phyloP scores from a whole-genome alignment of 2,888 invertebrate genomes.

The Drosophila tanythrix region DNA sequence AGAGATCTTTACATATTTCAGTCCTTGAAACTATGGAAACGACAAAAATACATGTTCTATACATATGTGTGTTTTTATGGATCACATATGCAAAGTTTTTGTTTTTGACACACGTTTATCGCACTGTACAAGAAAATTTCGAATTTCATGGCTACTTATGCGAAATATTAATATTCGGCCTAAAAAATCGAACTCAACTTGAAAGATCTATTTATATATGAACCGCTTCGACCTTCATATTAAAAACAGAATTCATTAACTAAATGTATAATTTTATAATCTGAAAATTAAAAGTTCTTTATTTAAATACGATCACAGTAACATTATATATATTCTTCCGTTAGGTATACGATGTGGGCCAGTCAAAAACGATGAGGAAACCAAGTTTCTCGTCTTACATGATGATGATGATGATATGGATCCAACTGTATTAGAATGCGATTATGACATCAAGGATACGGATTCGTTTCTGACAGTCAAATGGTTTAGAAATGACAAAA shows the following conservation, averaged over 20 bases:
- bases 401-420: conserved; percentile 55
- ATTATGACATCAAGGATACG: conserved; percentile 54
- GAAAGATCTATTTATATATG: conserved; percentile 4
- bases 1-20: not conserved
- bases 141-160: conserved; percentile 1
- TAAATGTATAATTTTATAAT: not conserved
- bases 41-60: not conserved
- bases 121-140: not conserved
- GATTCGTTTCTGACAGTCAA: conserved; percentile 58
- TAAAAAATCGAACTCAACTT: not conserved
- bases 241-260: not conserved
- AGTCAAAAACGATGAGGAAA: conserved; percentile 45
- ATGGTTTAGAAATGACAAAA: conserved; percentile 65
- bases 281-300: not conserved
- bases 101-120: not conserved
- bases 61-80: not conserved
- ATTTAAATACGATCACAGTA: conserved; percentile 6
- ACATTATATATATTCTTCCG: not conserved
- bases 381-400: conserved; percentile 50
- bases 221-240: not conserved
- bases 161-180: not conserved
- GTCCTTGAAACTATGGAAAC: conserved; percentile 1
- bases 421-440: conserved; percentile 67
- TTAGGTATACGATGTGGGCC: conserved; percentile 47
- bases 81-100: not conserved